These are phyloP conservation scores for Solenodon paradoxus DNA, from an alignment of 2,113 vertebrate genomes.

Conservation along the genomic window DNA sequence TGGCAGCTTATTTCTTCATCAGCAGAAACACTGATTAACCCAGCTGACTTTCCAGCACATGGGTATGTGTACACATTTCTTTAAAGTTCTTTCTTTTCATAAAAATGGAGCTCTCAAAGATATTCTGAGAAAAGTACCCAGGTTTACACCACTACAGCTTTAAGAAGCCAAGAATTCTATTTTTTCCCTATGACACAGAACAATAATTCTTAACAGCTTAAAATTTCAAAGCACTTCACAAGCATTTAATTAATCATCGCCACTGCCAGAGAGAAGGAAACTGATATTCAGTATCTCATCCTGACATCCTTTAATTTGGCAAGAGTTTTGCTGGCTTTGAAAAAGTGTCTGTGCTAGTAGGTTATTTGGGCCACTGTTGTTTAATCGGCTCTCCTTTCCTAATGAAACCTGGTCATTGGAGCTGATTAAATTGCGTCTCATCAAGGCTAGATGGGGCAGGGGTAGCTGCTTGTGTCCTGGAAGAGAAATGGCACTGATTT, in stretches of 20 bases:
- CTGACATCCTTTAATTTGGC: constrained; percentile 65
- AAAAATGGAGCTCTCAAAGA: constrained; percentile 30
- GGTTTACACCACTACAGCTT: background rate
- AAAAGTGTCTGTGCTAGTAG: background rate
- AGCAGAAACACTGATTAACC: background rate
- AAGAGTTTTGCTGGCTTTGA: background rate
- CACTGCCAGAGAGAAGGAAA: constrained; percentile 52
- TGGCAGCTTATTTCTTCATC: background rate
- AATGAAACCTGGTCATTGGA: constrained; percentile 6
- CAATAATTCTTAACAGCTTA: constrained; percentile 59
- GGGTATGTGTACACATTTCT: background rate
- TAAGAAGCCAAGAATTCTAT: constrained; percentile 51
- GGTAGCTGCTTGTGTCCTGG: constrained; percentile 1
- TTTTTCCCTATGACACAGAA: constrained; percentile 51
- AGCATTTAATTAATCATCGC: constrained; percentile 52
- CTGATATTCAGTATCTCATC: constrained; percentile 44
- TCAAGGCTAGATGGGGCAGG: background rate
- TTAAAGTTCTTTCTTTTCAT: constrained; percentile 3
- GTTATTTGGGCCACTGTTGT: constrained; percentile 41
- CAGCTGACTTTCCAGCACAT: background rate
- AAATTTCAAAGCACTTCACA: constrained; percentile 58
- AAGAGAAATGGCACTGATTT: background rate
- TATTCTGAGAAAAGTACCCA: background rate
- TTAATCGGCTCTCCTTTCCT: background rate
- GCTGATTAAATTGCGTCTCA: background rate